phyloP scores from a whole-genome alignment of 2,797 vertebrate genomes.

The Xiphophorus birchmanni region DNA sequence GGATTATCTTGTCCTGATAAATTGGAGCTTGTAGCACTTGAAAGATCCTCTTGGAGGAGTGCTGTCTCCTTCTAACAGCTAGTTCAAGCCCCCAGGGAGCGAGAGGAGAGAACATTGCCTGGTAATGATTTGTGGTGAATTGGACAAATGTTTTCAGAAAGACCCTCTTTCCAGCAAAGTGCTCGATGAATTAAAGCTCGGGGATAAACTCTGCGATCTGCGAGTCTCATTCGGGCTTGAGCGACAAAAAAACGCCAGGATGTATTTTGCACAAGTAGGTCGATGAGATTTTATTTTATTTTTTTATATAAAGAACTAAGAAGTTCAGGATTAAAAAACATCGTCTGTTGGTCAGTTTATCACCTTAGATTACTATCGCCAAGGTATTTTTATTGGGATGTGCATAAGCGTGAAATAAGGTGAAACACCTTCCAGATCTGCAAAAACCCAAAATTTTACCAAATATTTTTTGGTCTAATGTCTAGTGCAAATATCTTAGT shows the following conservation, averaged over 20 bases:
- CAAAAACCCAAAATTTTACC: too few species aligned
- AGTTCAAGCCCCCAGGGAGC: constrained; percentile 79
- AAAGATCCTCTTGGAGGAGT: constrained; percentile 79
- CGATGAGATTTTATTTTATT: background rate
- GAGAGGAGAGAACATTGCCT: constrained; percentile 70
- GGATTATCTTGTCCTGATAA: constrained; percentile 87
- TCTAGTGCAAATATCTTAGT: too few species aligned
- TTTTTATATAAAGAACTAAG: background rate
- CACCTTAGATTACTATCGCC: background rate
- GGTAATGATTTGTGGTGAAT: constrained; percentile 83
- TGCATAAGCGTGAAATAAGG: background rate
- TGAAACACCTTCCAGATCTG: too few species aligned
- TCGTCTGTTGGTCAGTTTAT: background rate
- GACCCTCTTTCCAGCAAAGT: constrained; percentile 60
- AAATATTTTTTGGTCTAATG: background rate
- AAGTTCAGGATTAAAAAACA: background rate
- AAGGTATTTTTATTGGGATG: background rate
- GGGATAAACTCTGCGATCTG: constrained; percentile 19
- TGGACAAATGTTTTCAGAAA: constrained; percentile 83
- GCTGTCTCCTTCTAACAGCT: constrained; percentile 75
- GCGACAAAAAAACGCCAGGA: background rate
- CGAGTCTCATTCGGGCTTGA: constrained; percentile 11
- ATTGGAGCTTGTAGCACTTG: constrained; percentile 79
- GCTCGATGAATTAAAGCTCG: constrained; percentile 67
- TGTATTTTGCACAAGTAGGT: constrained; percentile 2